Percentiles rank a stretch among this genome's conserved stretches.
Evolutionary conservation across 2,797 vertebrate species (phyloP).

Genomic region (Poecilia gillii): DNA sequence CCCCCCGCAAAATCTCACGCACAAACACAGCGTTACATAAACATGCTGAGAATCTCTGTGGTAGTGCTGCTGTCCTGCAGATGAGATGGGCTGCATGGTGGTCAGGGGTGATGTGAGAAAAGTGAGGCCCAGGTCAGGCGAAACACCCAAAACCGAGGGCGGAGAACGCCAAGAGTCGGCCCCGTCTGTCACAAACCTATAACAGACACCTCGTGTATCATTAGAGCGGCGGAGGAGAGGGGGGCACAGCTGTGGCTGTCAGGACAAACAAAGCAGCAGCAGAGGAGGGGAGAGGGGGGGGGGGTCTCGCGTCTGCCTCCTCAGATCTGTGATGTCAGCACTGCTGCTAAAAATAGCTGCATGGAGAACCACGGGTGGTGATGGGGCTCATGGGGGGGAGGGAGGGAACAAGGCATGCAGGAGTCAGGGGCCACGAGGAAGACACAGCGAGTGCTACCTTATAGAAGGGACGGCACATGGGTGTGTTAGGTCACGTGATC

Average conservation of each 20-base stretch:
- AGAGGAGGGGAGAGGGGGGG: slow-evolving; percentile 55
- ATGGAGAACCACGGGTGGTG: slow-evolving; percentile 41
- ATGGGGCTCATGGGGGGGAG: slow-evolving; percentile 26
- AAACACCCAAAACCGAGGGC: slow-evolving; percentile 30
- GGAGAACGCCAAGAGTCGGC: slow-evolving; percentile 37
- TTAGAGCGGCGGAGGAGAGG: slow-evolving; percentile 40
- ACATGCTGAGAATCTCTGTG: slow-evolving; percentile 66
- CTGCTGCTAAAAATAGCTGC: slow-evolving; percentile 74
- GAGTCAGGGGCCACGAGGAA: slow-evolving; percentile 49
- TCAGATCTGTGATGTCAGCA: slow-evolving; percentile 74
- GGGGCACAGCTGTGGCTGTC: slow-evolving; percentile 72
- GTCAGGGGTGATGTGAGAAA: slow-evolving; percentile 51
- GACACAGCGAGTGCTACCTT: slow-evolving; percentile 33
- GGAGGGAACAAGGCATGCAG: slow-evolving; percentile 44
- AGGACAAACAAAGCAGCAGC: slow-evolving; percentile 56
- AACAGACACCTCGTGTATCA: slow-evolving; percentile 43
- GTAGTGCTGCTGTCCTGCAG: slow-evolving; percentile 61
- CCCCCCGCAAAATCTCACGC: slow-evolving; percentile 18
- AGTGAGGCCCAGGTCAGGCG: slow-evolving; percentile 34
- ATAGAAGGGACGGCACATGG: slow-evolving; percentile 45
- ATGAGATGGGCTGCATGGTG: slow-evolving; percentile 69
- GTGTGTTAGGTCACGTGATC: slow-evolving; percentile 35
- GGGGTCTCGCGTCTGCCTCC: slow-evolving; percentile 63
- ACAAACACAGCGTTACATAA: slow-evolving; percentile 68
- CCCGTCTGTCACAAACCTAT: slow-evolving; percentile 38